Base-by-base conservation (phyloP, 2,113 vertebrate genomes). In the Hypocryptadius cinnamomeus region DNA sequence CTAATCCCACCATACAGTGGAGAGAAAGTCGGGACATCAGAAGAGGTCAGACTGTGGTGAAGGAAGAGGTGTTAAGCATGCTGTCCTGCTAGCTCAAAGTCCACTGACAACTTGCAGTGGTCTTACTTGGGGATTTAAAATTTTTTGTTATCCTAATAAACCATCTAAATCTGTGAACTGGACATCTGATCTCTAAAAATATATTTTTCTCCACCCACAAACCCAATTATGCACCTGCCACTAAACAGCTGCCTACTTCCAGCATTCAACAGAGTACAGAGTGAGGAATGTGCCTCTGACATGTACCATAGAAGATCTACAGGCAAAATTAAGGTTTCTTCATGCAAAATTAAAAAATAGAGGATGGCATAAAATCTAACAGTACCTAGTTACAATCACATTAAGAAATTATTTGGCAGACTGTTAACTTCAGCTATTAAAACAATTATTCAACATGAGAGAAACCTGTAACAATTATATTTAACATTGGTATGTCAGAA, bases 391-490 rank as follows among this genome's bases (percentile, higher is more conserved):
- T 85, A 78, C 33, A 91, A 39, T 35, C 22, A 31, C 24, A 90
- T 54, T 79, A 74, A 61, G 53, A 95, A 94, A 87, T 88, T 79
- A 89, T 47, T 85, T 71, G 66, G 59, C 81, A 91, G 79, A 93
- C 51, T 95, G 61, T 81, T 95, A 93, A 87, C 73, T 82, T 92
- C 39, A 84, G 63, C 48, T 66, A 87, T 92, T 89, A 94, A 95
- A 94, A 90, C 73, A 79, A 94, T 91, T 86, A 88, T 88, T 91
- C 66, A 66, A n/a, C 13, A 21, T 56, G 78, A 76, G 54, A 93
- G 53, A 92, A 91, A 92, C 25, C 42, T 25, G 51, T 80, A 84
- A 57, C 69, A 72, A 84, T 72, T 86, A 63, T 42, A 40, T 78
- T 85, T 89, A 93, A 90, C 14, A 19, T 30, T 40, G 40, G 22